A percentile compares a stretch with the other conserved stretches of the same genome.
Evolutionary conservation across 2,113 vertebrate genomes (phyloP).

Genomic region (Aspiorhynchus laticeps): DNA sequence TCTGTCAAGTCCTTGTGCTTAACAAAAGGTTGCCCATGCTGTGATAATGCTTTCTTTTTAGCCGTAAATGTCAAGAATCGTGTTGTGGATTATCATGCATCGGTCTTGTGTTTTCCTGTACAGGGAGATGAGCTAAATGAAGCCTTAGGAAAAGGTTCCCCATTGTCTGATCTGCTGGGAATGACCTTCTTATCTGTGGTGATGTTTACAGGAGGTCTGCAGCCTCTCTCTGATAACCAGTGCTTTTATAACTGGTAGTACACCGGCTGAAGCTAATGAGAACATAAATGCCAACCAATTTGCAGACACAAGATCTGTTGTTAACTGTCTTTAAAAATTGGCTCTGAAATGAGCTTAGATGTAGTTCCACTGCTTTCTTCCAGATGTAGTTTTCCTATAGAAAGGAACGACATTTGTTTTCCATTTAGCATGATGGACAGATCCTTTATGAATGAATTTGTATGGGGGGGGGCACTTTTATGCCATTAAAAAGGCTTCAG

Average conservation of each 20-base stretch:
- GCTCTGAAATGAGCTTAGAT: neutral
- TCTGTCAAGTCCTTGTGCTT: constrained; percentile 1
- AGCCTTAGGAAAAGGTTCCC: neutral
- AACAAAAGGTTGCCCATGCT: neutral
- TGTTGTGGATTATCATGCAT: neutral
- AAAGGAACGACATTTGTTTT: neutral
- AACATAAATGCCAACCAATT: neutral
- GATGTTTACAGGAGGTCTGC: constrained; percentile 23
- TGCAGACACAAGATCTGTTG: neutral
- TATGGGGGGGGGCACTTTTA: neutral
- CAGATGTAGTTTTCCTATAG: neutral
- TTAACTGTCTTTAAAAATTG: neutral
- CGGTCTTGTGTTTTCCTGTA: neutral
- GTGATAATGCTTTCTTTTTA: neutral
- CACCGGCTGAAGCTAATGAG: neutral
- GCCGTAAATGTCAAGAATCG: neutral
- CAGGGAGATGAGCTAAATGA: neutral
- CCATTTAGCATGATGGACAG: constrained; percentile 5
- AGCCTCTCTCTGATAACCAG: neutral
- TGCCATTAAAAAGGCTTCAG: constrained; percentile 4
- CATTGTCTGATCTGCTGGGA: constrained; percentile 25
- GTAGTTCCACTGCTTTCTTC: neutral
- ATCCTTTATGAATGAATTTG: neutral
- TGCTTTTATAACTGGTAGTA: neutral
- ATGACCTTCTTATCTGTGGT: constrained; percentile 1